Conservation (phyloP, 2,113 vertebrate genomes). For the Thryonomys swinderianus region DNA sequence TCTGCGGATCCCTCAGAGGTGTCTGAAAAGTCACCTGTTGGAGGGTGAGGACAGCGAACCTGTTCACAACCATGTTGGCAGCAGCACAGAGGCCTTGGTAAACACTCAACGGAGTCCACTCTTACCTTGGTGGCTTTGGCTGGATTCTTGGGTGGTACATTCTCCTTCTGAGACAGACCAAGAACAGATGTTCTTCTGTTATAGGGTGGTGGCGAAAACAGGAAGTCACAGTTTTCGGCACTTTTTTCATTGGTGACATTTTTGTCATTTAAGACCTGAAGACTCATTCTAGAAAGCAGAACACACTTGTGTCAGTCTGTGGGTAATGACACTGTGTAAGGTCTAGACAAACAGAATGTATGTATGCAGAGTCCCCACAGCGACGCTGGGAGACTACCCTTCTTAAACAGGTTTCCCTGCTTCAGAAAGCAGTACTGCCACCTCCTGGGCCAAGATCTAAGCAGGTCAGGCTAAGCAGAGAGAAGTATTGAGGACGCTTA, state of each 20-base stretch:
- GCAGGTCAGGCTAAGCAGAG: not conserved
- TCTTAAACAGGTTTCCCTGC: no score
- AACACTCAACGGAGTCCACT: not conserved
- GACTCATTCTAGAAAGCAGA: slow-evolving; percentile 92
- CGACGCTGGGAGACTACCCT: fast-evolving
- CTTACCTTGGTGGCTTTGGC: slow-evolving; percentile 88
- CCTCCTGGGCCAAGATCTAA: not conserved
- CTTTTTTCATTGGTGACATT: slow-evolving; percentile 83
- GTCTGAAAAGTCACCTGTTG: slow-evolving; percentile 97
- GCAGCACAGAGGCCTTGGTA: fast-evolving
- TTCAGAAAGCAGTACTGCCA: not conserved
- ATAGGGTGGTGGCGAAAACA: slow-evolving; percentile 87
- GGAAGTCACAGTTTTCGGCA: slow-evolving; percentile 84
- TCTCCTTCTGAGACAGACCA: slow-evolving; percentile 92
- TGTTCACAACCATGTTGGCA: not conserved
- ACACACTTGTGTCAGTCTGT: not conserved
- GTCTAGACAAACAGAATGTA: fast-evolving
- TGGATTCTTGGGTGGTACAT: slow-evolving; percentile 88
- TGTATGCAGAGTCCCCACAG: no score
- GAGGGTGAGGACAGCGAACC: not conserved
- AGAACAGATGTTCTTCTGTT: slow-evolving; percentile 92
- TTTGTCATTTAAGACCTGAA: slow-evolving; percentile 88
- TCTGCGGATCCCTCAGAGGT: slow-evolving; percentile 93
- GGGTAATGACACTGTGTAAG: not conserved
- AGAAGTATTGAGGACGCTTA: not conserved